Evolutionary conservation across 2,797 vertebrate genomes (phyloP).

Genomic region (Taeniopygia guttata): DNA sequence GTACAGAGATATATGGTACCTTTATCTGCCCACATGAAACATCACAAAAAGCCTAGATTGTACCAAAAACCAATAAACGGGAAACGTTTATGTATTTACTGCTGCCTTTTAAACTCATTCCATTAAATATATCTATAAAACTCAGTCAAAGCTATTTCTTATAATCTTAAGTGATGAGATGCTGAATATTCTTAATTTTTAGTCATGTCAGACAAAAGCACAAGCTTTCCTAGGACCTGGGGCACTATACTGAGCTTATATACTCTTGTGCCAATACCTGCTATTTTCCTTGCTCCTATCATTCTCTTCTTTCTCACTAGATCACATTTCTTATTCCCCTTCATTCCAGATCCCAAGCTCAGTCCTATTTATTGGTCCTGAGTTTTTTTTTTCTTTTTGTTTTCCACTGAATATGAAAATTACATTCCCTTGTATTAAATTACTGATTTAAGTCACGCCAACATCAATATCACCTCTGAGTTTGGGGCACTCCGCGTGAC

Average conservation of each 20-base stretch:
- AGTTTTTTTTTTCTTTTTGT: background rate
- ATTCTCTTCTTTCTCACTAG: background rate
- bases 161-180: background rate
- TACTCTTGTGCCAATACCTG: background rate
- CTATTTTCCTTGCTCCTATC: background rate
- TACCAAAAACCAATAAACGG: background rate
- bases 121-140: background rate
- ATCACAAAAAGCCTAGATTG: background rate
- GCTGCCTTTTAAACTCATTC: background rate
- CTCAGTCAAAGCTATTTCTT: background rate
- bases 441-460: background rate
- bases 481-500: fast-evolving
- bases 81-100: background rate
- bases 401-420: background rate
- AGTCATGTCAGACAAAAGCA: background rate
- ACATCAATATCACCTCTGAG: background rate
- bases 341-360: background rate
- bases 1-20: background rate
- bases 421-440: background rate
- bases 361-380: background rate
- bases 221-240: background rate
- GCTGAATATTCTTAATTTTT: background rate
- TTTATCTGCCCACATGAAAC: background rate
- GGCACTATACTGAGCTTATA: background rate
- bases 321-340: background rate